Base-by-base conservation (phyloP, 2,797 vertebrate genomes). In the Botia kubotai region DNA sequence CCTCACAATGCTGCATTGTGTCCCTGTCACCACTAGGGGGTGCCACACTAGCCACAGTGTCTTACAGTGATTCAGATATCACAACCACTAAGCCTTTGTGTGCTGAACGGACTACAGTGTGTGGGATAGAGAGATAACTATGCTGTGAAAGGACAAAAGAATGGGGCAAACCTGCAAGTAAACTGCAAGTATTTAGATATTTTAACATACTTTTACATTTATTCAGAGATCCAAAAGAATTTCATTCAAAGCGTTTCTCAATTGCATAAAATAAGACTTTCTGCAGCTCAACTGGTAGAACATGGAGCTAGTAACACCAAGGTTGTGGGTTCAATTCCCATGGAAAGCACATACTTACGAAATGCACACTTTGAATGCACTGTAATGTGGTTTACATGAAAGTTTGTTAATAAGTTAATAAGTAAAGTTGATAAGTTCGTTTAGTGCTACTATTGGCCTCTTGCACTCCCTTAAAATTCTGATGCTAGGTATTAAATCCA, bases 11-110 rank as follows among this genome's bases (percentile, higher is more conserved):
- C 12, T 68, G 80, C 62, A 84, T 50, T 19, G 3, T 65, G 5
- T 16, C 2, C 0, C 69, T 52, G 16, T 55, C 48, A 66, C 58
- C 86, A 82, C 81, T 75, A 83, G 81, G 79, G 60, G 85, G 72
- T 77, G 81, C 71, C 65, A 43, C 39, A 63, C 46, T 70, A 66
- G 74, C 78, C 84, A 60, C 74, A 19, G 63, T 70, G 67, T 66
- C 21, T 53, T 23, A 5, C 16, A 26, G 4, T 46, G 21, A 58
- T 68, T 4, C 19, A 57, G 67, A 63, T 48, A 58, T 11, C 19
- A 48, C 14, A 13, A 62, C 14, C 6, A 62, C 57, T 23, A 66
- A 58, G 75, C 39, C 75, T 76, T 83, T 84, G 83, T 84, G 71
- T 72, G 80, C 52, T 39, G 57, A 78, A 68, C 3, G 19, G 58